These are phyloP conservation scores for Adelphocoris suturalis DNA, from an alignment of 2,888 invertebrate genomes.

Conservation along the genomic window DNA sequence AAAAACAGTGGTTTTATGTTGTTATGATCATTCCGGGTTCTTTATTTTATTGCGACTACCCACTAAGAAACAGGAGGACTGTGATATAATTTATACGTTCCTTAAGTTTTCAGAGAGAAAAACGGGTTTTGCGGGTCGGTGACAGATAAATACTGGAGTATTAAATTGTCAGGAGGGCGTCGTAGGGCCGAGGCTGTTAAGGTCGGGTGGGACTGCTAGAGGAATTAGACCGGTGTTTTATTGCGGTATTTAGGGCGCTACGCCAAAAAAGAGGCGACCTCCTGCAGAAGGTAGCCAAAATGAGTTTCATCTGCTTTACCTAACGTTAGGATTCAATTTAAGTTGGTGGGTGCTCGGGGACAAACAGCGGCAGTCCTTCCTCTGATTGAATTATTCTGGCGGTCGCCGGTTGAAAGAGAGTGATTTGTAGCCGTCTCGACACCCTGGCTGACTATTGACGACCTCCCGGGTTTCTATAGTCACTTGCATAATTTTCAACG, in stretches of 20 bases:
- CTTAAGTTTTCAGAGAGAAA: constrained; percentile 17
- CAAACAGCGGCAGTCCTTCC: neutral
- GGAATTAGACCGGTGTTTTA: constrained; percentile 56
- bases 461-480: neutral
- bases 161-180: constrained; percentile 32
- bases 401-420: constrained; percentile 6
- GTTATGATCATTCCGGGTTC: no score
- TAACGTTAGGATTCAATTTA: constrained; percentile 57
- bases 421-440: constrained; percentile 2
- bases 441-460: neutral
- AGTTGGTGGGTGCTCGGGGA: neutral
- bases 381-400: constrained; percentile 50
- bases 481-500: neutral
- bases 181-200: constrained; percentile 2
- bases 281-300: constrained; percentile 50
- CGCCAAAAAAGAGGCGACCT: constrained; percentile 43
- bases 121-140: neutral
- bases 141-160: constrained; percentile 12
- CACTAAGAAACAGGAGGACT: neutral
- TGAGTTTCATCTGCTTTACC: constrained; percentile 54
- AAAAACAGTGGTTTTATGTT: no score
- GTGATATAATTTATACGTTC: constrained; percentile 3
- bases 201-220: constrained; percentile 19
- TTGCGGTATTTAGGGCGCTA: constrained; percentile 55
- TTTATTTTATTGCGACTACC: no score